These are phyloP conservation scores for Actinia tenebrosa DNA, from an alignment of 64 coral and sea anemone species.

Conservation along the genomic window DNA sequence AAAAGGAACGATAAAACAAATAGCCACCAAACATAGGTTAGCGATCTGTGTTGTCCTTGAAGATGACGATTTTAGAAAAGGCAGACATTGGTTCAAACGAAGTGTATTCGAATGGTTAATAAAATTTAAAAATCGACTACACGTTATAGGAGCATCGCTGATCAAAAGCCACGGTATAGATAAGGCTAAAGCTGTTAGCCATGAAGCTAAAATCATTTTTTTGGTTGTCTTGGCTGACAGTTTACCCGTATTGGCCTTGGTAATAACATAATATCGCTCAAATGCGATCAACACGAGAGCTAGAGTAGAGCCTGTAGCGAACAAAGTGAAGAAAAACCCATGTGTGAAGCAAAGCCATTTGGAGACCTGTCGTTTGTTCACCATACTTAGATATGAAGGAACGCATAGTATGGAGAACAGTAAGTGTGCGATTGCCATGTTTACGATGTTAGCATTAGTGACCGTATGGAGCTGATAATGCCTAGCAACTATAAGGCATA, in stretches of 20 bases:
- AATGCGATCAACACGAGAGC: slow-evolving; percentile 48
- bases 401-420: slow-evolving; percentile 50
- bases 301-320: slow-evolving; percentile 53
- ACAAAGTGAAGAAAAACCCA: slow-evolving; percentile 60
- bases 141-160: neutral
- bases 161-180: slow-evolving; percentile 28
- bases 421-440: slow-evolving; percentile 66
- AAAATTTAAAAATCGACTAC: neutral
- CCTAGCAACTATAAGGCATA: slow-evolving; percentile 74
- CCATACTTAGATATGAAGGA: slow-evolving; percentile 41
- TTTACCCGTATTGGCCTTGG: slow-evolving; percentile 38
- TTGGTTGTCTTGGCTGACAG: slow-evolving; percentile 42
- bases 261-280: slow-evolving; percentile 66
- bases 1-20: slow-evolving; percentile 66
- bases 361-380: neutral
- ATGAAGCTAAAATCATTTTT: slow-evolving; percentile 35
- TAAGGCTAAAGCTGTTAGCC: slow-evolving; percentile 27
- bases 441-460: slow-evolving; percentile 77
- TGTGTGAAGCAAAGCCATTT: slow-evolving; percentile 21
- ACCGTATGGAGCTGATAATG: slow-evolving; percentile 79
- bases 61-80: slow-evolving; percentile 22
- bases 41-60: slow-evolving; percentile 11
- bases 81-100: slow-evolving; percentile 29
- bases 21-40: slow-evolving; percentile 19
- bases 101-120: neutral